Percentiles rank a stretch among this genome's conserved stretches.
Evolutionary conservation across 2,888 invertebrate species (phyloP).

Genomic region (Taenaris catops): DNA sequence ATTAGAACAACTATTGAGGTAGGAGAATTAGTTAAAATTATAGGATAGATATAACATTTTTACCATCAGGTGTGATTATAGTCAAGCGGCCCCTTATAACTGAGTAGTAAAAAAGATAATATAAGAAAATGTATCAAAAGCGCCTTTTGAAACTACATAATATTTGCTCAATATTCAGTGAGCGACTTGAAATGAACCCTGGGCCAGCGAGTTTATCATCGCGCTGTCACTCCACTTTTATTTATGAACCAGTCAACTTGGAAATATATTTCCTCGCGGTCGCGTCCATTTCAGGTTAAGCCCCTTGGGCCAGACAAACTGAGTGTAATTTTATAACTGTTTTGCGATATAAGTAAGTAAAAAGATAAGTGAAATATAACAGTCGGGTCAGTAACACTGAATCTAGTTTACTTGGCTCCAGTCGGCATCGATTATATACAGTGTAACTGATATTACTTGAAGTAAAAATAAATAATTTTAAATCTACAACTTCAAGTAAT

Average conservation of each 20-base stretch:
- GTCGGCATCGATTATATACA: too few relatives aligned
- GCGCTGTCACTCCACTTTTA: slow-evolving; percentile 73
- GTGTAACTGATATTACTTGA: too few relatives aligned
- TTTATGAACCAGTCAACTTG: slow-evolving; percentile 77
- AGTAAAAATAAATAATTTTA: too few relatives aligned
- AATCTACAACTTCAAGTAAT: too few relatives aligned
- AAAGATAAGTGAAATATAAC: too few relatives aligned
- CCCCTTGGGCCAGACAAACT: slow-evolving; percentile 73
- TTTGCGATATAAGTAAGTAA: slow-evolving; percentile 63
- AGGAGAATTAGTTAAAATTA: too few relatives aligned
- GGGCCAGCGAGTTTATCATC: slow-evolving; percentile 71
- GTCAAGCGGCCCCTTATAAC: too few relatives aligned
- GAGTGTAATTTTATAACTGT: slow-evolving; percentile 76
- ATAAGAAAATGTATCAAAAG: neutral
- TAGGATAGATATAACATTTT: neutral
- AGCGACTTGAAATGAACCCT: slow-evolving; percentile 67
- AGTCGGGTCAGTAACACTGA: too few relatives aligned
- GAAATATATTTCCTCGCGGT: slow-evolving; percentile 75
- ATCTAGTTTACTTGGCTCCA: too few relatives aligned
- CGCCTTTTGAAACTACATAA: neutral
- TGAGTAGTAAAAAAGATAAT: too few relatives aligned
- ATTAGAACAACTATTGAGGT: too few relatives aligned
- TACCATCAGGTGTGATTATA: too few relatives aligned
- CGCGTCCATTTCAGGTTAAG: slow-evolving; percentile 75
- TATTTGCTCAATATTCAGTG: slow-evolving; percentile 62